Evolutionary conservation across 2,113 vertebrate genomes (phyloP), one percentile per base, ranked within the genome.

Genomic region (Archocentrus centrarchus): DNA sequence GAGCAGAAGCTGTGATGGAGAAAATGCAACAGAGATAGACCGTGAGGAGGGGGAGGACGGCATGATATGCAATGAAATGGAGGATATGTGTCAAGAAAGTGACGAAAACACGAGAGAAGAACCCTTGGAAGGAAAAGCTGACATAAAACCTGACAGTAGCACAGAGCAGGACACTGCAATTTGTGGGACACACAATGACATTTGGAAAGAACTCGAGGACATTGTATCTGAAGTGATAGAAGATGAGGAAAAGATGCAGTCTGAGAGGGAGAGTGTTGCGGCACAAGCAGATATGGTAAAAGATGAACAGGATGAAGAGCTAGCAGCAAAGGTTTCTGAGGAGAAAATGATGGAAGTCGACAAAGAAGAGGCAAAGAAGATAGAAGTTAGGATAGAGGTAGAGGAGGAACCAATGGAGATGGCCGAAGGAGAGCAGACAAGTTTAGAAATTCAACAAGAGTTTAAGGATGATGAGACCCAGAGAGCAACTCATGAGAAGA

Each of bases 181-280:
- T 22, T 47, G 20, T 47, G 3, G 37, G 55, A 35, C 58, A 37
- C 61, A 37, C 5, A 1, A 14, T 20, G 81, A 76, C 3, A 68
- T 91, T 30, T 90, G 88, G 87, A 75, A 64, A 17, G 91, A 90
- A 30, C 35, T 88, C 2, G 81, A 92, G n/a, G 89, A 92, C 0
- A 70, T 91, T 39, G 10, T 88, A 13, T 89, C 86, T 79, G 87
- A 91, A 59, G 63, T 89, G 50, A 91, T 89, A 24, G 89, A 93
- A 75, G 88, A 89, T 6, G 76, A 77, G 58, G 92, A 91, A 61
- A 66, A 55, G 7, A 61, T 18, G 14, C 68, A 47, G 44, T 22
- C 0, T 8, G 79, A 81, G 70, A 20, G 1, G 30, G 64, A 58
- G 18, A 15, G 2, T 0, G 47, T 11, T n/a, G 44, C n/a, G n/a